Percentiles rank a stretch among this genome's conserved stretches.
phyloP scores from a whole-genome alignment of 2,888 invertebrate genomes.

The Trisateles emortualis region DNA sequence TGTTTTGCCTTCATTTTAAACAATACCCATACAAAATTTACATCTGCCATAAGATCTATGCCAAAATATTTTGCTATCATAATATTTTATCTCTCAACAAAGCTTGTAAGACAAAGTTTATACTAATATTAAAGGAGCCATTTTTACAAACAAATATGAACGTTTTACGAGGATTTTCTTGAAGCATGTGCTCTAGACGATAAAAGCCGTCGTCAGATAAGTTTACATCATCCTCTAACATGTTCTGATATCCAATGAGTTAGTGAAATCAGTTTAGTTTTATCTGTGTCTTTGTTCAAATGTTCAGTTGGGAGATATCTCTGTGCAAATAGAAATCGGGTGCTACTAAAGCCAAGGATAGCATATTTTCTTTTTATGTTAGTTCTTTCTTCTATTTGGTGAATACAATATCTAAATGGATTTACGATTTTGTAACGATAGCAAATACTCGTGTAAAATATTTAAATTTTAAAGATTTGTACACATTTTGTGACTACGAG shows the following conservation, averaged over 20 bases:
- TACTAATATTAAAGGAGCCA: constrained; percentile 10
- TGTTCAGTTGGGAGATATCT: constrained; percentile 7
- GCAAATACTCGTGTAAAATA: too few relatives aligned
- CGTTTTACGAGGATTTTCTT: constrained; percentile 22
- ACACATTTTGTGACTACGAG: too few relatives aligned
- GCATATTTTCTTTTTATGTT: neutral
- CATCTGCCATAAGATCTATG: neutral
- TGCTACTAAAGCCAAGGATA: neutral
- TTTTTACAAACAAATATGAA: constrained; percentile 22
- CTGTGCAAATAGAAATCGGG: neutral
- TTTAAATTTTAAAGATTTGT: too few relatives aligned
- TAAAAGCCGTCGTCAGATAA: constrained; percentile 15
- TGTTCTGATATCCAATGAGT: constrained; percentile 21
- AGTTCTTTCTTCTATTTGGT: too few relatives aligned
- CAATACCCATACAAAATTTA: neutral
- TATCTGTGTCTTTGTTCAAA: constrained; percentile 19
- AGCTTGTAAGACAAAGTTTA: constrained; percentile 12
- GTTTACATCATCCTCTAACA: constrained; percentile 24
- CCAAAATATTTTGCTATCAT: constrained; percentile 17
- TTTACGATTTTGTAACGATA: too few relatives aligned
- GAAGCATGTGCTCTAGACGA: constrained; percentile 12
- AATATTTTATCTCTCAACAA: constrained; percentile 16
- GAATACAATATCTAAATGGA: too few relatives aligned
- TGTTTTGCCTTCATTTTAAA: too few relatives aligned
- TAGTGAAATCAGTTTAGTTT: constrained; percentile 19